These are phyloP conservation scores for Conus canariensis DNA, from an alignment of 2,888 invertebrate genomes.

Conservation along the genomic window DNA sequence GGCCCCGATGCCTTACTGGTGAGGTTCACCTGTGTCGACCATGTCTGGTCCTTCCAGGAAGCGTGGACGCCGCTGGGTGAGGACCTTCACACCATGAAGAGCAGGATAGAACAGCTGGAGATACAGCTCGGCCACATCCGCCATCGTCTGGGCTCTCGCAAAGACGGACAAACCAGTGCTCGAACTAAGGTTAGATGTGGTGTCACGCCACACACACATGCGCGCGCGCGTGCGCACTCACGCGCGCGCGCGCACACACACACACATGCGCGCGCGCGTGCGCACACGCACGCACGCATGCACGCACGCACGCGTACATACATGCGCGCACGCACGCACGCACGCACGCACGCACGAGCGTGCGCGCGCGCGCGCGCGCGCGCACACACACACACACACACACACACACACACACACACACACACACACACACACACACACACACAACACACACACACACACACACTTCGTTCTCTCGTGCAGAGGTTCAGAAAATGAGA, in stretches of 20 bases:
- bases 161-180: too few relatives aligned
- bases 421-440: not conserved
- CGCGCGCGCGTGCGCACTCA: not conserved
- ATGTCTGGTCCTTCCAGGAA: too few relatives aligned
- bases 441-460: not conserved
- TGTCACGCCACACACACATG: not conserved
- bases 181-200: too few relatives aligned
- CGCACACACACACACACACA: constrained; percentile 12
- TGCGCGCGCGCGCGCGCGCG: not conserved
- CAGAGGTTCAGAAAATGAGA: too few relatives aligned
- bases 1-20: too few relatives aligned
- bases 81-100: too few relatives aligned
- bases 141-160: too few relatives aligned
- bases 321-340: not conserved
- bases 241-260: not conserved
- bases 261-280: not conserved
- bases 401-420: constrained; percentile 18
- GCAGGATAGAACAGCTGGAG: too few relatives aligned
- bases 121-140: too few relatives aligned
- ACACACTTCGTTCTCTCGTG: not conserved
- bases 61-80: too few relatives aligned
- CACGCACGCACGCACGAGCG: not conserved
- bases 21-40: too few relatives aligned
- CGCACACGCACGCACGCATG: not conserved
- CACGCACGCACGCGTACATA: not conserved